These are phyloP conservation scores for Proctacanthus coquilletti DNA, from an alignment of 1,140 invertebrate species.

Conservation along the genomic window DNA sequence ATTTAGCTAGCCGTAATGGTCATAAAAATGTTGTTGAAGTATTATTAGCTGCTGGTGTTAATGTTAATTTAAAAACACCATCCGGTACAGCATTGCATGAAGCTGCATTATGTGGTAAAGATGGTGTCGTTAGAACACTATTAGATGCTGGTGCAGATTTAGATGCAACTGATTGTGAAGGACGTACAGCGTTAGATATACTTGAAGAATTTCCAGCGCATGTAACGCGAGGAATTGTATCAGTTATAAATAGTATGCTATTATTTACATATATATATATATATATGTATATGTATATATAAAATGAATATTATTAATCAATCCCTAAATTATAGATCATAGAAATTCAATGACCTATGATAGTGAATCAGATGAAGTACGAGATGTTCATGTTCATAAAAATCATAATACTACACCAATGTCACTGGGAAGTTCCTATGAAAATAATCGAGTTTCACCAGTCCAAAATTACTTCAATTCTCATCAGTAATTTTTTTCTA, in stretches of 20 bases:
- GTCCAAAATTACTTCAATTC: constrained; percentile 1
- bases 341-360: constrained; percentile 4
- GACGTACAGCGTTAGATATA: constrained; percentile 75
- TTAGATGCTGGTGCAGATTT: constrained; percentile 71
- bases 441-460: constrained; percentile 1
- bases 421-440: constrained; percentile 5
- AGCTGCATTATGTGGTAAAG: constrained; percentile 85
- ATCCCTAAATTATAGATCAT: constrained; percentile 2
- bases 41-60: constrained; percentile 68
- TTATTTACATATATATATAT: constrained; percentile 2
- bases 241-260: constrained; percentile 68
- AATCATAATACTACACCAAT: neutral
- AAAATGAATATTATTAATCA: no score
- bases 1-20: constrained; percentile 86
- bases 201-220: constrained; percentile 74
- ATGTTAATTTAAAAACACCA: constrained; percentile 75
- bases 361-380: constrained; percentile 4
- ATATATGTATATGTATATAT: no score
- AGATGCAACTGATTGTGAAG: constrained; percentile 55
- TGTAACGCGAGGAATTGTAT: constrained; percentile 70
- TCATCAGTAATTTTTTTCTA: constrained; percentile 1
- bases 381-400: neutral
- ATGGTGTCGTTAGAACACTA: constrained; percentile 72
- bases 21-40: constrained; percentile 67
- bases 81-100: constrained; percentile 89